Base-by-base conservation (phyloP, 2,888 invertebrate species). In the Gastrophysa polygoni region DNA sequence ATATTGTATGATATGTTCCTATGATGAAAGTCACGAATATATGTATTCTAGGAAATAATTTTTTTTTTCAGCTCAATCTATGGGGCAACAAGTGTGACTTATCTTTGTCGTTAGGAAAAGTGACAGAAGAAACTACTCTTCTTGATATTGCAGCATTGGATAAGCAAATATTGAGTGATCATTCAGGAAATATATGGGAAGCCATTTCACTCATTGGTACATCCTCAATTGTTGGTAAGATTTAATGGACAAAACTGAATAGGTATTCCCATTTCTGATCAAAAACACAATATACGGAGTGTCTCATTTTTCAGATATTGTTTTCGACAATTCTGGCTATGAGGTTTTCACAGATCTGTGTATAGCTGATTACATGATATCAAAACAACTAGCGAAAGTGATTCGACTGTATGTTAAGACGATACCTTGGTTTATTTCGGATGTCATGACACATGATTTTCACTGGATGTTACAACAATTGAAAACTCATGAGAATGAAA, bases 81-180 rank as follows among this genome's bases (percentile, higher is more conserved):
- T 99, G 98, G 98, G 93, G 96, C 0, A 99, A 99, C 82, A 91
- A 93, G 77, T 93, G 93, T 77, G 99, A 99, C 82, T 81, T 99
- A 52, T 96, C 96, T 0, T 83, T 98, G 47, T 90, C 93, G 0
- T 85, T 85, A 32, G 96, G 96, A 57, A 85, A 87, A 43, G 86
- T 88, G 59, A 83, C 85, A 48, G 82, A 84, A 47, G 84, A 87
- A 66, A 82, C 89, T 78, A 85, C 88, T 1, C 75, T 91, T 50
- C 82, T 83, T 54, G 80, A 86, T 67, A 80, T 88, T 11, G 82
- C 84, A 8, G 76, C 78, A 1, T 82, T 90, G 51, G 84, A 89
- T 67, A 70, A 80, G 2, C 83, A 86, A 66, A 83, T 92, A 65
- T 80, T 93, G 10, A 83, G 85, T 1, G 86, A 94, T 78, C 81